Evolutionary conservation across 2,888 invertebrate species (phyloP).

Genomic region (Synanthedon vespiformis): DNA sequence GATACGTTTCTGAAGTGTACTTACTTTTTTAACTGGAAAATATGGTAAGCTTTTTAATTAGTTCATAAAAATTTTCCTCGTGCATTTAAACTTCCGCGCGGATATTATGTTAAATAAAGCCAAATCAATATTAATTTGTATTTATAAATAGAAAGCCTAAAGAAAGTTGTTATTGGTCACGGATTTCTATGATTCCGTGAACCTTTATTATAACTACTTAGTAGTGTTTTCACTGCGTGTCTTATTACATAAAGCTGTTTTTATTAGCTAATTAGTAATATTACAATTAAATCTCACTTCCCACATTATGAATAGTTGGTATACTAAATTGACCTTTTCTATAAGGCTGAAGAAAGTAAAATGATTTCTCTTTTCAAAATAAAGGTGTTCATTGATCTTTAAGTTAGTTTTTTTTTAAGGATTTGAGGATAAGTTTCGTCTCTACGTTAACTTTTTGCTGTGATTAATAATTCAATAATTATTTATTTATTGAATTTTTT

Average conservation of each 20-base stretch:
- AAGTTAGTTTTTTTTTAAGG: too few relatives aligned
- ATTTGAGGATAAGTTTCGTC: too few relatives aligned
- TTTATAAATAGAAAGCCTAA: constrained; percentile 4
- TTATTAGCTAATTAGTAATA: too few relatives aligned
- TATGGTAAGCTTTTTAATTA: constrained; percentile 41
- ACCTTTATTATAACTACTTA: neutral
- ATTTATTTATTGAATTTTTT: too few relatives aligned
- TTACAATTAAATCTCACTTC: too few relatives aligned
- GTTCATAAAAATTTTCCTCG: neutral
- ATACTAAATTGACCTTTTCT: too few relatives aligned
- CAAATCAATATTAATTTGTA: neutral
- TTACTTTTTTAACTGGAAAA: constrained; percentile 23
- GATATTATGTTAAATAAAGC: neutral
- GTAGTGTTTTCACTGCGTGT: neutral
- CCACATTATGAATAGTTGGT: too few relatives aligned
- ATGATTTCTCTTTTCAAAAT: too few relatives aligned
- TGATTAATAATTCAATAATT: too few relatives aligned
- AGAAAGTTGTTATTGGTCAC: constrained; percentile 2
- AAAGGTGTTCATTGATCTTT: too few relatives aligned
- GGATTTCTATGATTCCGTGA: neutral
- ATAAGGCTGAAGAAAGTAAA: too few relatives aligned
- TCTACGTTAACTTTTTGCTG: too few relatives aligned
- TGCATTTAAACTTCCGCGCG: neutral
- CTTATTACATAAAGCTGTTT: neutral
- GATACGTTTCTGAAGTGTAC: constrained; percentile 20